Percentiles rank a stretch among this genome's conserved stretches.
phyloP scores from a whole-genome alignment of 2,888 invertebrate genomes.

The Plebejus melissa region DNA sequence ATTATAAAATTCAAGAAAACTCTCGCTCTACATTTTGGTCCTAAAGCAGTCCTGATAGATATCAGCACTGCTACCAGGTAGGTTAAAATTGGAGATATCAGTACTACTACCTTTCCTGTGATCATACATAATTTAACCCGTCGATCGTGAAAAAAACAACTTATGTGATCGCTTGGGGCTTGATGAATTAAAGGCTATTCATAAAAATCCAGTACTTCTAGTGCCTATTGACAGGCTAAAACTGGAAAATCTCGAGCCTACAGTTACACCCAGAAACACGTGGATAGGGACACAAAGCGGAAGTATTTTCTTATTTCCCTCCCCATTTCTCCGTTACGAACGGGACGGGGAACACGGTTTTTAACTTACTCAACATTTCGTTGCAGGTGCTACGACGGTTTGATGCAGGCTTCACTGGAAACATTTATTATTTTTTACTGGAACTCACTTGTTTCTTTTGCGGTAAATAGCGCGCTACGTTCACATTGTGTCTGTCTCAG shows the following conservation, averaged over 20 bases:
- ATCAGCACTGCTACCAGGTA: no score
- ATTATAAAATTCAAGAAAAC: no score
- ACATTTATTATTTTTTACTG: slow-evolving; percentile 32
- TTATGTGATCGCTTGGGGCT: no score
- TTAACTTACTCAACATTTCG: slow-evolving; percentile 62
- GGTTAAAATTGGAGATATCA: no score
- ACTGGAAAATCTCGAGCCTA: background rate
- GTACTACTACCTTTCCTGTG: no score
- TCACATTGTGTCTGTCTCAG: background rate
- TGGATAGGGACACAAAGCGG: slow-evolving; percentile 54
- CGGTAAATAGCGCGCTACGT: background rate
- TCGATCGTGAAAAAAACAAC: no score
- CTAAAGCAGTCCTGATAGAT: no score
- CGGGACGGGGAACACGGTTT: slow-evolving; percentile 64
- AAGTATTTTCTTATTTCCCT: slow-evolving; percentile 57
- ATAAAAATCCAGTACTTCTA: no score
- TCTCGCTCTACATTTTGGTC: no score
- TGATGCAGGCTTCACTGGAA: slow-evolving; percentile 50
- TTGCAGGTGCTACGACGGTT: slow-evolving; percentile 55
- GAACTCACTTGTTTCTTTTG: slow-evolving; percentile 8
- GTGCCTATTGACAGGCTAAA: background rate
- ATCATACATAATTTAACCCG: no score
- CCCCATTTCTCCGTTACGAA: slow-evolving; percentile 51
- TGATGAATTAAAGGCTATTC: no score
- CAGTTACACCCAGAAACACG: slow-evolving; percentile 37